phyloP scores from a whole-genome alignment of 2,113 vertebrate species.

The Odobenus rosmarus region DNA sequence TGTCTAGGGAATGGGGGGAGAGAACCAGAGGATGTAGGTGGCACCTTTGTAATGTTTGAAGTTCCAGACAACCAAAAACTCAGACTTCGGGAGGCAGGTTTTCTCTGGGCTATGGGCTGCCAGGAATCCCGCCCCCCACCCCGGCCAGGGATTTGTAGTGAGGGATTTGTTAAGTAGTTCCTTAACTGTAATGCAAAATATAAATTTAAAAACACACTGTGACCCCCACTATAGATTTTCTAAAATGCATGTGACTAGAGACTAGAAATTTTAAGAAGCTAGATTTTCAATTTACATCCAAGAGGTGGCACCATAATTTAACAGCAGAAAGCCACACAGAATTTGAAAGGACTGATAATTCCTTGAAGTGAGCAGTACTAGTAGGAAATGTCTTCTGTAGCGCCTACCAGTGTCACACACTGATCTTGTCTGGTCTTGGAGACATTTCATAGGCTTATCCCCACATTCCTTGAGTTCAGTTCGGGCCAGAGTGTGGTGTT shows the following conservation, averaged over 20 bases:
- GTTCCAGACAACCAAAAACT: background rate
- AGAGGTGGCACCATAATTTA: constrained; percentile 25
- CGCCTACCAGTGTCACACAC: background rate
- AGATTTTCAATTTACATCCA: background rate
- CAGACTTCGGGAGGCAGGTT: background rate
- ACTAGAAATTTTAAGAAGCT: background rate
- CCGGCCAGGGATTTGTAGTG: background rate
- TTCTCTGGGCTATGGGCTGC: background rate
- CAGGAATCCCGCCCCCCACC: background rate
- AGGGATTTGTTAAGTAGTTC: background rate
- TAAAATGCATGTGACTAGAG: background rate
- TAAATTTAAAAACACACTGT: background rate
- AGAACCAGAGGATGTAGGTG: background rate
- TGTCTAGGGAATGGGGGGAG: background rate
- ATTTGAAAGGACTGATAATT: background rate
- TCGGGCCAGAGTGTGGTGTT: background rate
- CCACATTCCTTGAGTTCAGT: background rate
- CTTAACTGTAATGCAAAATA: background rate
- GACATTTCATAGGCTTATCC: background rate
- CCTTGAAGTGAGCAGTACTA: background rate
- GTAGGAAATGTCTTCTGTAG: background rate
- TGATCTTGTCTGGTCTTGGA: background rate
- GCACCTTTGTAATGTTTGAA: background rate
- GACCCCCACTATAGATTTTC: background rate
- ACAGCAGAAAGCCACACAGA: background rate